Evolutionary conservation across 2,113 vertebrate genomes (phyloP).

Genomic region (Panthera leo): DNA sequence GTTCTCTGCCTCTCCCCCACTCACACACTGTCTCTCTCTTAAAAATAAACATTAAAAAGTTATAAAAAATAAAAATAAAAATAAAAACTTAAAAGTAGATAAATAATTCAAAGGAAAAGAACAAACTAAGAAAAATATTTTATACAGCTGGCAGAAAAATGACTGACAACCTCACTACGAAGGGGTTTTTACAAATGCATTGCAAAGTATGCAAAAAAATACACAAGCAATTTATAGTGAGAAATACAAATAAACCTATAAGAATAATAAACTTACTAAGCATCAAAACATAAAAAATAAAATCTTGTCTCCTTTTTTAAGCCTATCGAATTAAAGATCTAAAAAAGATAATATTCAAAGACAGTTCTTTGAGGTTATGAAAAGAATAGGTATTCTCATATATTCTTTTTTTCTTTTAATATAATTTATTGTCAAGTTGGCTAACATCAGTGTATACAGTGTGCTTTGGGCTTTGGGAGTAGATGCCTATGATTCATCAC

Average conservation of each 20-base stretch:
- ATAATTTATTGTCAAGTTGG: no score
- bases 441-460: no score
- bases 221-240: not conserved
- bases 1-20: no score
- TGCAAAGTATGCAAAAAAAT: constrained; percentile 5
- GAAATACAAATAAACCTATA: not conserved
- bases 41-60: no score
- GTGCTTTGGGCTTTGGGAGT: no score
- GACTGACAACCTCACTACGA: not conserved
- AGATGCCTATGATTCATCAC: no score
- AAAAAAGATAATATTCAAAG: not conserved
- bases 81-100: not conserved
- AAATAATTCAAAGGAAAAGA: not conserved
- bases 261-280: not conserved
- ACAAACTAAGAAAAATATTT: not conserved
- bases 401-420: not conserved
- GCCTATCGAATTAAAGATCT: constrained; percentile 3
- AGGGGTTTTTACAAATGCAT: not conserved
- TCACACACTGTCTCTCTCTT: no score
- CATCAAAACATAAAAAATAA: not conserved
- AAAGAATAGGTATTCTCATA: not conserved
- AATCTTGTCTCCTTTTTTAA: not conserved
- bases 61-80: not conserved
- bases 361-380: not conserved
- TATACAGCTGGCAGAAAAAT: not conserved